Percentiles rank a stretch among this genome's conserved stretches.
Evolutionary conservation across 2,113 vertebrate species (phyloP).

Genomic region (Ictidomys tridecemlineatus): DNA sequence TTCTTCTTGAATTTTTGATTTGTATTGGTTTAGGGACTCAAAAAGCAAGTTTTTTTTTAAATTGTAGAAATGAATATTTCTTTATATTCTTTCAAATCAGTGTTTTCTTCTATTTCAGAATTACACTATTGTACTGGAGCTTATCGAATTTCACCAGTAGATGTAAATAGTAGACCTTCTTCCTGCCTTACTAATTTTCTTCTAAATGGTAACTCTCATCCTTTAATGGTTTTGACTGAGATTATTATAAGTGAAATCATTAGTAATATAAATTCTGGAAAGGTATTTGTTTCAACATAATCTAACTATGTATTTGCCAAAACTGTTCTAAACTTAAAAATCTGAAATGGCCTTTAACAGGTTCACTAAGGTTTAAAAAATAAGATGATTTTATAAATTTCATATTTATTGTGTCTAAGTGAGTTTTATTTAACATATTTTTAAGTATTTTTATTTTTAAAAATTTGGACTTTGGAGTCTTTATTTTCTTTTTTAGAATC

Average conservation of each 20-base stretch:
- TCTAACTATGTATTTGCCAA: not conserved
- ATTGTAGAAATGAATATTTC: conserved; percentile 49
- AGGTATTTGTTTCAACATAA: not conserved
- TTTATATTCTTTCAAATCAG: conserved; percentile 84
- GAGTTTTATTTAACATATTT: conserved; percentile 16
- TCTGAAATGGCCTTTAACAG: conserved; percentile 13
- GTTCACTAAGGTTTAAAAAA: conserved; percentile 42
- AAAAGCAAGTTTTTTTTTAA: not conserved
- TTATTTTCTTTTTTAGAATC: not conserved
- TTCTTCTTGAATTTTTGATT: conserved; percentile 36
- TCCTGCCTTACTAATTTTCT: conserved; percentile 99
- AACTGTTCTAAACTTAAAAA: conserved; percentile 32
- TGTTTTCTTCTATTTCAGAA: conserved; percentile 89
- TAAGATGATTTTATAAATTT: conserved; percentile 30
- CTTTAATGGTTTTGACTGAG: conserved; percentile 47
- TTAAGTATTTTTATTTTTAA: conserved; percentile 30
- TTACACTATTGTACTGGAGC: conserved; percentile 98
- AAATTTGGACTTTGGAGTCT: not conserved
- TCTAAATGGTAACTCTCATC: conserved; percentile 93
- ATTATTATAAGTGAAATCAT: not conserved
- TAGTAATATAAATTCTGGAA: conserved; percentile 38
- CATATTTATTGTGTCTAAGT: not conserved
- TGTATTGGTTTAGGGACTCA: not conserved
- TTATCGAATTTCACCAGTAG: conserved; percentile 97
- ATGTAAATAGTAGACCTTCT: conserved; percentile 99